A percentile compares a stretch with the other conserved stretches of the same genome.
These are phyloP conservation scores for Trematocara macrostoma DNA, from an alignment of 2,113 vertebrate genomes.

Conservation along the genomic window DNA sequence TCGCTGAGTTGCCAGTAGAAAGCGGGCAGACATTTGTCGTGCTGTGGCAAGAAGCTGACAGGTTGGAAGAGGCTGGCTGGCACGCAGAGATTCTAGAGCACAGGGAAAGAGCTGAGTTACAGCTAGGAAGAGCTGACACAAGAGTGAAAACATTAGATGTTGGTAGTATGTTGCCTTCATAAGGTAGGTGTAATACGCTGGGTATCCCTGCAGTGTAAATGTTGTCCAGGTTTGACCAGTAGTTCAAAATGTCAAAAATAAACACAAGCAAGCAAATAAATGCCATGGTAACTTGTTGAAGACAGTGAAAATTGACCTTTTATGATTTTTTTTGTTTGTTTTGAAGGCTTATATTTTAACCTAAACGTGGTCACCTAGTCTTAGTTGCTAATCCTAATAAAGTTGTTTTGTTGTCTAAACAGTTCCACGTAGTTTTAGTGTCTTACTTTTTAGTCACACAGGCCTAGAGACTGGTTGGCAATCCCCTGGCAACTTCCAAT, in stretches of 20 bases:
- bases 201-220: neutral
- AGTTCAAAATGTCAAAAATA: neutral
- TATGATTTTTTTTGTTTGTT: neutral
- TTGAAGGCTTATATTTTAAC: neutral
- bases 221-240: neutral
- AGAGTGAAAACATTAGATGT: neutral
- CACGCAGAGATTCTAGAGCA: neutral
- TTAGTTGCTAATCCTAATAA: neutral
- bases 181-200: neutral
- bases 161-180: neutral
- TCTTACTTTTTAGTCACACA: neutral
- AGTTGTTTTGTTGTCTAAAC: neutral
- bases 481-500: neutral
- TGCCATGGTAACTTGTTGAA: neutral
- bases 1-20: neutral
- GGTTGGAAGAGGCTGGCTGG: neutral
- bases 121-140: neutral
- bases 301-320: no score
- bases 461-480: rapidly evolving
- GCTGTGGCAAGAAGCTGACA: neutral
- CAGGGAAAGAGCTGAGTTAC: neutral
- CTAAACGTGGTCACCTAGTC: neutral
- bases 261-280: neutral
- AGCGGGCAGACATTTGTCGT: neutral
- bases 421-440: neutral